phyloP scores from a whole-genome alignment of 2,113 vertebrate genomes.

The Centrocercus urophasianus region DNA sequence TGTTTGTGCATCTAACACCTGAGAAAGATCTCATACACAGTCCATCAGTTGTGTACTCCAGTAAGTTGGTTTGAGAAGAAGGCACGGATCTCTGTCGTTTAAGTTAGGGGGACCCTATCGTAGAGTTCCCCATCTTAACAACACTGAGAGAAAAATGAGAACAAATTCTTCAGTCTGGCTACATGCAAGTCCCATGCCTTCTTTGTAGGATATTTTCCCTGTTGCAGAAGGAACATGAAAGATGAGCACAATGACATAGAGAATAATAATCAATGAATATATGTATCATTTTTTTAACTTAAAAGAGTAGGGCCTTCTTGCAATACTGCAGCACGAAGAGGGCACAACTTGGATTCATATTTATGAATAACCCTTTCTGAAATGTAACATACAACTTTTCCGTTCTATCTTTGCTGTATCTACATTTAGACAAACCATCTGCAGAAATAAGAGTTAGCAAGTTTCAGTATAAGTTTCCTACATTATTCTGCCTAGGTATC shows the following conservation, averaged over 20 bases:
- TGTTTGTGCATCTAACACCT: background rate
- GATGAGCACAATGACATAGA: background rate
- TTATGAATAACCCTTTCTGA: background rate
- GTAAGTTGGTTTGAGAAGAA: background rate
- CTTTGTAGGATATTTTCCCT: background rate
- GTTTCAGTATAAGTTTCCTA: background rate
- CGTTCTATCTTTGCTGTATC: background rate
- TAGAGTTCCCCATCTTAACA: background rate
- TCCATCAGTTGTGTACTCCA: background rate
- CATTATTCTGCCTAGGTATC: background rate
- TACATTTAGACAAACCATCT: background rate
- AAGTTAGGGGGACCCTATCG: fast-evolving
- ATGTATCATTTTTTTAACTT: background rate
- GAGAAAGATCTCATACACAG: background rate
- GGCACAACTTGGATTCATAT: background rate
- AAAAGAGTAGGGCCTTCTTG: background rate
- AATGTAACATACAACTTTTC: background rate
- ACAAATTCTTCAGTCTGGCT: background rate
- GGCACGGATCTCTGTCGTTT: background rate
- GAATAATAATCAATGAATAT: background rate
- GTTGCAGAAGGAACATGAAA: background rate
- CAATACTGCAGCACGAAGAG: background rate
- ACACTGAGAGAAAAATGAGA: background rate
- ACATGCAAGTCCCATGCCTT: fast-evolving
- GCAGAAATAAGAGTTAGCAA: background rate